Percentiles rank a stretch among this genome's conserved stretches.
Conservation (phyloP, 35 echinoderm and acorn worm species). For the Anneissia japonica region DNA sequence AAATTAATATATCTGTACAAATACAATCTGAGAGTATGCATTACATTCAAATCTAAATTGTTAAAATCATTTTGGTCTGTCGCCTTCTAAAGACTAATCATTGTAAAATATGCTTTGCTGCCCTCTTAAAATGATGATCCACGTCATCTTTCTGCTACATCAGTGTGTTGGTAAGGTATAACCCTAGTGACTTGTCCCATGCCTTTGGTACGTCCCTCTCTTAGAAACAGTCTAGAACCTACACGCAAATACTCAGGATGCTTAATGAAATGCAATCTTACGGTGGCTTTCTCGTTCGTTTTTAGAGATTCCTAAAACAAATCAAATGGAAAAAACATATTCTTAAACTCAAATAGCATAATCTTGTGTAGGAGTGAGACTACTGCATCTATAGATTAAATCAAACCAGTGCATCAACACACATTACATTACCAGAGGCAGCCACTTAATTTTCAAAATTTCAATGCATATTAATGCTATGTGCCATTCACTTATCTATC, state of each 20-base stretch:
- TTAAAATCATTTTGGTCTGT: background rate
- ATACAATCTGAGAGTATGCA: too few relatives aligned
- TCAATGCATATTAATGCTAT: too few relatives aligned
- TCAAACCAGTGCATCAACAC: too few relatives aligned
- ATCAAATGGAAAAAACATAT: too few relatives aligned
- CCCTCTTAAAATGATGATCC: background rate
- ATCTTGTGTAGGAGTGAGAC: too few relatives aligned
- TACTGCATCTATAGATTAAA: too few relatives aligned
- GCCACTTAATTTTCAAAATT: too few relatives aligned
- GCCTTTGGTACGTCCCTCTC: constrained; percentile 85
- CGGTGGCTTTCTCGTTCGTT: constrained; percentile 76
- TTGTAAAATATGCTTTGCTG: background rate
- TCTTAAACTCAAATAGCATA: too few relatives aligned
- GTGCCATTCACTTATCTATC: too few relatives aligned
- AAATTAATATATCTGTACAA: too few relatives aligned
- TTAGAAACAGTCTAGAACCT: constrained; percentile 71
- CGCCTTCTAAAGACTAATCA: background rate
- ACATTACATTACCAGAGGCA: too few relatives aligned
- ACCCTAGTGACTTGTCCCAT: constrained; percentile 80
- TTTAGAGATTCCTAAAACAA: constrained; percentile 48
- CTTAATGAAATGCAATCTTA: constrained; percentile 74
- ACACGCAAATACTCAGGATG: constrained; percentile 68
- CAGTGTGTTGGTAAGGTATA: constrained; percentile 5
- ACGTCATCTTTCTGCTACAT: background rate
- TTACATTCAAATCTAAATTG: background rate